These are phyloP conservation scores for Drosophila simulans DNA, from an alignment of 1,140 invertebrate species.

Conservation along the genomic window DNA sequence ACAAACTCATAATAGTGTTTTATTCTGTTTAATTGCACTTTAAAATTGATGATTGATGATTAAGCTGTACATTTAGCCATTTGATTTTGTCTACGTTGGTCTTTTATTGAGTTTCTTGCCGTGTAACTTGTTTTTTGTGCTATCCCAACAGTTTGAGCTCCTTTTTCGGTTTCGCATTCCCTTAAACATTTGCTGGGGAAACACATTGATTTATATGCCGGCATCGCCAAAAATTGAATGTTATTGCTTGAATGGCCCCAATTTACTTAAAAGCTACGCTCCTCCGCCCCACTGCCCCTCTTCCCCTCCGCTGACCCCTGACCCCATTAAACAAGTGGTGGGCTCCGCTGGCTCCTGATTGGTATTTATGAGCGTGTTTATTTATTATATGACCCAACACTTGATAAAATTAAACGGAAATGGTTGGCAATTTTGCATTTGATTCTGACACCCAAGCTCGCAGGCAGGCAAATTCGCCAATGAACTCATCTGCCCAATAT, in stretches of 20 bases:
- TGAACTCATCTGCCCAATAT: not conserved
- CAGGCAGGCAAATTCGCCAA: not conserved
- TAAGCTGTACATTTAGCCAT: too few species aligned
- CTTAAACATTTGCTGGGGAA: not conserved
- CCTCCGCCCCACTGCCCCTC: not conserved
- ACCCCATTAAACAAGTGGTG: not conserved
- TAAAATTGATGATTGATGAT: too few species aligned
- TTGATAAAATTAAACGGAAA: conserved; percentile 81
- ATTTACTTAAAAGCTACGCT: conserved; percentile 74
- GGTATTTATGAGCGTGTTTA: conserved; percentile 78
- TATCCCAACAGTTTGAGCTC: not conserved
- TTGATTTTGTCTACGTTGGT: not conserved
- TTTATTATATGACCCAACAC: conserved; percentile 78
- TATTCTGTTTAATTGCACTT: too few species aligned
- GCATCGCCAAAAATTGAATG: conserved; percentile 79
- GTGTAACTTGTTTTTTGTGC: not conserved
- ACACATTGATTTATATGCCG: conserved; percentile 74
- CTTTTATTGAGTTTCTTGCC: not conserved
- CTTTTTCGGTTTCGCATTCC: not conserved
- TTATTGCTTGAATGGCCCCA: conserved; percentile 80
- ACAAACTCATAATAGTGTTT: too few species aligned
- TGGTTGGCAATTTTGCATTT: conserved; percentile 73
- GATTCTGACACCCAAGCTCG: conserved; percentile 44
- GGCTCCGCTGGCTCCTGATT: conserved; percentile 5
- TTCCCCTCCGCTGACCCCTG: not conserved